Base-by-base conservation (phyloP, 2,797 vertebrate genomes). In the Aselliscus stoliczkanus region DNA sequence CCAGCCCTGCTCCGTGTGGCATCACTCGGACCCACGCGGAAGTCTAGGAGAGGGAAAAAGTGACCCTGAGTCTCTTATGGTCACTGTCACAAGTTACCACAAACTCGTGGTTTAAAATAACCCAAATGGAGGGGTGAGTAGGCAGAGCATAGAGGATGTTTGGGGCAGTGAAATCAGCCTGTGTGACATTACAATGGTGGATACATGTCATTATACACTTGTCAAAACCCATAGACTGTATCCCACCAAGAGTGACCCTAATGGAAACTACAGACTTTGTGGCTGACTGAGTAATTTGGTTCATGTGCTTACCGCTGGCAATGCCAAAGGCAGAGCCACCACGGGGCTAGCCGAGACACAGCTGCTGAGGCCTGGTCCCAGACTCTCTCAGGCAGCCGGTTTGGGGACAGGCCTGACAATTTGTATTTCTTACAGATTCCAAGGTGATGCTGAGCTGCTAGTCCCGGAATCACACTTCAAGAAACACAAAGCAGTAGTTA, bases 331-430 rank as follows among this genome's bases (percentile, higher is more conserved):
- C 13, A 34, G 52, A 64, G 37, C 9, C 4, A 1, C 37, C 0
- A 1, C 0, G 0, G 37, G 31, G 21, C 27, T 44, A 5, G 21
- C 2, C 4, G 54, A 56, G 15, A 10, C 23, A 0, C 39, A 2
- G 25, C 14, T 13, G 18, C 52, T 20, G 21, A 67, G 17, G 17
- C 9, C 23, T 1, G 7, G 50, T 2, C 72, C 39, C 54, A 27
- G 90, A 11, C 14, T 20, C 13, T 60, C 72, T 42, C 27, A 20
- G 17, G 27, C 42, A 2, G 29, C 84, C 7, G 37, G 39, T 42
- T 27, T 84, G 34, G 34, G 47, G 39, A 79, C 2, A n/a, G n/a
- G 7, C 27, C 79, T 8, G 11, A 25, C 37, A 31, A 23, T 23
- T 4, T 27, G 15, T 29, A 18, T 21, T 52, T 60, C 54, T 87